These are phyloP conservation scores for Cyphomyrus plagiostoma DNA, from an alignment of 2,113 vertebrate genomes.

Conservation along the genomic window DNA sequence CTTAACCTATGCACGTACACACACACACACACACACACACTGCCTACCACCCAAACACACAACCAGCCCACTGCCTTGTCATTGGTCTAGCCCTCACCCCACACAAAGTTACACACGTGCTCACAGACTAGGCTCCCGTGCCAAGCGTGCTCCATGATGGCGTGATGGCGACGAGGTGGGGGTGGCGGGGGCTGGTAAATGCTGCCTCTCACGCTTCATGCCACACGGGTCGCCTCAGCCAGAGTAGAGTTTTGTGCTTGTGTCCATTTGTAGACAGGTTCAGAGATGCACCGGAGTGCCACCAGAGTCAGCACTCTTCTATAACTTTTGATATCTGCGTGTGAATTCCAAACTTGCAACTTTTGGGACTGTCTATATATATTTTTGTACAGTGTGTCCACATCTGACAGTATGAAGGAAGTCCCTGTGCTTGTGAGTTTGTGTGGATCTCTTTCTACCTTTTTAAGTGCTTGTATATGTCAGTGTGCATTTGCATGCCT, in stretches of 20 bases:
- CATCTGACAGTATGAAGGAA: not conserved
- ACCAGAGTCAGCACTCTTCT: not conserved
- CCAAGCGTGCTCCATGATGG: not conserved
- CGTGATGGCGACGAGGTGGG: not conserved
- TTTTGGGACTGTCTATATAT: not conserved
- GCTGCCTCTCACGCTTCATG: not conserved
- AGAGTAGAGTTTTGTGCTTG: not conserved
- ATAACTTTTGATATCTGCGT: not conserved
- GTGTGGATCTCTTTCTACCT: not conserved
- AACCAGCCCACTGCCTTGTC: not conserved
- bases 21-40: not conserved
- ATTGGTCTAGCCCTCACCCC: not conserved
- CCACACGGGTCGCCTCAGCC: not conserved
- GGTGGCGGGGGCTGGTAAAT: not conserved
- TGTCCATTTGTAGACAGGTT: not conserved
- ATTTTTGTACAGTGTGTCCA: not conserved
- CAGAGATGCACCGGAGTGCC: not conserved
- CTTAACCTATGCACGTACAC: not conserved
- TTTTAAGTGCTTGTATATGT: not conserved
- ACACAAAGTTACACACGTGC: not conserved
- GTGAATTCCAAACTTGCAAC: not conserved
- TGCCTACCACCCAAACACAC: not conserved
- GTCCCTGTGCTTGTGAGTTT: not conserved
- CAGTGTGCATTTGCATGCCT: not conserved
- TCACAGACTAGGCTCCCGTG: not conserved